Base-by-base conservation (phyloP, 2,113 vertebrate species). In the Alosa alosa region DNA sequence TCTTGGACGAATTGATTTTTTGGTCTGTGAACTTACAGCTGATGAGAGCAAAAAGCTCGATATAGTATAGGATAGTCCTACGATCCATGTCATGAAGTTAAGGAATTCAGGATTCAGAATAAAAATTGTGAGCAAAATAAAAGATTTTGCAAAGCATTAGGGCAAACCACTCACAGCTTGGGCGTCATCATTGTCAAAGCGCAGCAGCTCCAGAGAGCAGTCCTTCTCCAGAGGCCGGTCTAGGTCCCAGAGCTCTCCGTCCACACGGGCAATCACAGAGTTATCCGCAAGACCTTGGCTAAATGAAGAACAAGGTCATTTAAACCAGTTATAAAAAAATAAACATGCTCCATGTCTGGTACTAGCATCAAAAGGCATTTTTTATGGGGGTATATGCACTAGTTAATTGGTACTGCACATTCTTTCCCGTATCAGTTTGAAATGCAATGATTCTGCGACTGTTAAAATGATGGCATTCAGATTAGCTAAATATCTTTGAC, bases 241-340 rank as follows among this genome's bases (percentile, higher is more conserved):
- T 86, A 99, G 94, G 88, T 99, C 98, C 98, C 98, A 99, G 18
- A 99, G 95, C 18, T 93, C 93, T 36, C 96, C 96, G 50, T 98
- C 96, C 89, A 99, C 97, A 86, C 97, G 97, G 3, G 97, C 96
- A 86, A 99, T 93, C 88, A 99, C 95, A 0, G 96, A 96, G 84
- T 95, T 98, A 92, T 99, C 97, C 8, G 97, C 98, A 50, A 99
- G 94, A 82, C 97, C 96, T 89, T 97, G 97, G 88, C 98, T 99
- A 89, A 84, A 88, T 88, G 90, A 93, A 36, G 64, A 72, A 25
- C 64, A 72, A 17, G 17, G 64, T 31, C n/a, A 68, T 68, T 68
- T 25, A 68, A 25, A n/a, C 6, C 22, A 20, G 5, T 60, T 60
- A 20, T 49, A 10, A 13, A 49, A 4, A 49, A 49, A 49, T 49